Percentiles rank a stretch among this genome's conserved stretches.
Evolutionary conservation across 2,113 vertebrate species (phyloP).

Genomic region (Urocynchramus pylzowi): DNA sequence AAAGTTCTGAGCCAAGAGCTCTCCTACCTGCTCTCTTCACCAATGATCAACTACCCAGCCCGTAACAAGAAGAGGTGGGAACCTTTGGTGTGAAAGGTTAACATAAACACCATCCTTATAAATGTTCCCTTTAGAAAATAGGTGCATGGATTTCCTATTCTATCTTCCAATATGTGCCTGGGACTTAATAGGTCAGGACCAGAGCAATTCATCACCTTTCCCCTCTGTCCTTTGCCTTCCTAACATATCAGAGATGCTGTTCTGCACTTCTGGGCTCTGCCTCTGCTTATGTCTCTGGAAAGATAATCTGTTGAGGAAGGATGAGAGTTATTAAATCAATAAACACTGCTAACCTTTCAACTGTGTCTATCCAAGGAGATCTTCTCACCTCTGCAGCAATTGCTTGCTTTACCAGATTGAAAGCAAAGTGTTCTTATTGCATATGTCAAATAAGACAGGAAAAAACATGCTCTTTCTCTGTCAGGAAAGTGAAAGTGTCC

Average conservation of each 20-base stretch:
- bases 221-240: not conserved
- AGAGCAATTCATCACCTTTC: not conserved
- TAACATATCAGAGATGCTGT: not conserved
- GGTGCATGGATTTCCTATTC: not conserved
- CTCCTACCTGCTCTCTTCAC: not conserved
- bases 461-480: not conserved
- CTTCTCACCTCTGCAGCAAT: not conserved
- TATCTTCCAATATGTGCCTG: not conserved
- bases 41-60: not conserved
- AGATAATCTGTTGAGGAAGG: constrained; percentile 49
- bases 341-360: constrained; percentile 53
- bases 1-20: not conserved
- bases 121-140: constrained; percentile 1
- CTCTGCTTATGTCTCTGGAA: constrained; percentile 29
- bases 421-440: not conserved
- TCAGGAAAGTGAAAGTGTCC: not conserved
- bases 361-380: constrained; percentile 24
- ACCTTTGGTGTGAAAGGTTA: not conserved
- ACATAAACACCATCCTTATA: not conserved
- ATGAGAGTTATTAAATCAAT: constrained; percentile 65
- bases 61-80: not conserved
- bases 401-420: not conserved
- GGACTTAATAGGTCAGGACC: constrained; percentile 6
- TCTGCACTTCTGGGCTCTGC: not conserved
- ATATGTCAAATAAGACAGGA: not conserved